A percentile compares a stretch with the other conserved stretches of the same genome.
Evolutionary conservation across 2,113 vertebrate genomes (phyloP).

Genomic region (Sphaerodactylus townsendi): DNA sequence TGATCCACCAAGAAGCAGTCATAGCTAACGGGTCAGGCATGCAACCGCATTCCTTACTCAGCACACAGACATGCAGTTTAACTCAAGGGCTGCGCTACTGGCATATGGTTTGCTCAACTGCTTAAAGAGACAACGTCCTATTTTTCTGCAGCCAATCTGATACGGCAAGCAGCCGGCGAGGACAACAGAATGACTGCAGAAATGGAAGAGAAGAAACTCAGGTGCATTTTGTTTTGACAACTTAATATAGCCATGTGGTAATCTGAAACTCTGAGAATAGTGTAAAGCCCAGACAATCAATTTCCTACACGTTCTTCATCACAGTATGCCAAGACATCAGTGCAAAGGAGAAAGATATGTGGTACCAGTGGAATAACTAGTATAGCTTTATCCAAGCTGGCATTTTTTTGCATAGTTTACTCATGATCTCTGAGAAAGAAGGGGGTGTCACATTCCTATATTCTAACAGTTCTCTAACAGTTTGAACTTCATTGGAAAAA

Average conservation of each 20-base stretch:
- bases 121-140: constrained; percentile 65
- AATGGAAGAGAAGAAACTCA: background rate
- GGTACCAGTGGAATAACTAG: background rate
- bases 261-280: background rate
- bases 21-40: constrained; percentile 75
- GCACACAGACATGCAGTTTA: constrained; percentile 85
- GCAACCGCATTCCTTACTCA: constrained; percentile 93
- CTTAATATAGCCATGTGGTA: background rate
- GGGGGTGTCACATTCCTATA: background rate
- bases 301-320: background rate
- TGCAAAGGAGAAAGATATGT: background rate
- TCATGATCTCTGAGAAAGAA: background rate
- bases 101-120: constrained; percentile 43
- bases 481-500: background rate
- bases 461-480: background rate
- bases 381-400: background rate
- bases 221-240: background rate
- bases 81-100: constrained; percentile 71
- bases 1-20: constrained; percentile 74
- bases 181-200: too few relatives aligned
- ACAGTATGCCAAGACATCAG: background rate
- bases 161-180: background rate
- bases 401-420: background rate
- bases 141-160: constrained; percentile 11
- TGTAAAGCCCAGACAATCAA: background rate